A percentile compares a stretch with the other conserved stretches of the same genome.
Conservation (phyloP, 2,888 invertebrate species). For the Strigamia crassipes region DNA sequence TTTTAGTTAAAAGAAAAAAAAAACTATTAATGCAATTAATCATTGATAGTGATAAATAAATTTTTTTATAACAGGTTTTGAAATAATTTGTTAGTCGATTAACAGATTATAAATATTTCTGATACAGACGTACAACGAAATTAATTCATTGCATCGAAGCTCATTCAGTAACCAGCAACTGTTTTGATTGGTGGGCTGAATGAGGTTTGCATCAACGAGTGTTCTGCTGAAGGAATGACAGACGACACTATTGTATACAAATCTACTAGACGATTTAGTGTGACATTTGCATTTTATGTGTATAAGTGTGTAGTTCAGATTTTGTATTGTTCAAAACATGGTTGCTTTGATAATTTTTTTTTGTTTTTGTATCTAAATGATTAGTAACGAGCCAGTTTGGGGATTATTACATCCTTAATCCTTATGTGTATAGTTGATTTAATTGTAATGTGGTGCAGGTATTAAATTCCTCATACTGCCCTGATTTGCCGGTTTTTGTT, state of each 20-base stretch:
- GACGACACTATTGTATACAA: constrained; percentile 1
- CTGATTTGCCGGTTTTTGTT: neutral
- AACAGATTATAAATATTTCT: neutral
- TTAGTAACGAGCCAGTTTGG: constrained; percentile 7
- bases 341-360: constrained; percentile 4
- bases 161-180: neutral
- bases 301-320: constrained; percentile 3
- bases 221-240: neutral
- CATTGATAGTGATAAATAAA: neutral
- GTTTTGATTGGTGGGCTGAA: neutral
- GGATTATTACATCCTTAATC: constrained; percentile 12
- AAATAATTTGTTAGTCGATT: neutral
- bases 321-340: constrained; percentile 21
- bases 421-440: constrained; percentile 21
- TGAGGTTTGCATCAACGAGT: neutral
- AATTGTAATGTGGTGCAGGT: constrained; percentile 21
- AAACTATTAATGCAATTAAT: neutral
- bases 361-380: neutral
- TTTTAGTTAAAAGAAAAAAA: neutral
- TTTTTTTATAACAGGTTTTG: constrained; percentile 16
- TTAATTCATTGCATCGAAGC: neutral
- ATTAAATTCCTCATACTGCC: constrained; percentile 11
- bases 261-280: neutral
- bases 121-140: neutral
- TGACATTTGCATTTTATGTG: neutral